Evolutionary conservation across 2,113 vertebrate species (phyloP), one percentile per base, ranked within the genome.

Genomic region (Campylomormyrus tamandua): DNA sequence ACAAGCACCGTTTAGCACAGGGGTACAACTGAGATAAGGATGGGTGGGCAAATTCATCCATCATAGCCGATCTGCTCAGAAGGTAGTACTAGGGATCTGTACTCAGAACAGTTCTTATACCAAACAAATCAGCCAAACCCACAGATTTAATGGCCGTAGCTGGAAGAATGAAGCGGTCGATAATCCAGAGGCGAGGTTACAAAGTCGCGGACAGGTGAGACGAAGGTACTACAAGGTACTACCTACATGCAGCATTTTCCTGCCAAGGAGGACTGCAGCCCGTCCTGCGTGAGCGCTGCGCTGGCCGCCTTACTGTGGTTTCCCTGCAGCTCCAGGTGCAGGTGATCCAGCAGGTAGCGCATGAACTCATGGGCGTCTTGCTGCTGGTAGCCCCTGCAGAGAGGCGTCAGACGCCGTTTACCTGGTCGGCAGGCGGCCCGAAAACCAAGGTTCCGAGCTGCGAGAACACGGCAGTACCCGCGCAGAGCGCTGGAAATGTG

Each of bases 321-420:
- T 3, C 96, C 96, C 92, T 99, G 98, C 6, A 99, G 97, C 93
- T 99, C 98, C 93, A 98, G 92, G 94, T 99, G 98, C n/a, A 99
- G 97, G 89, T 99, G 98, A 93, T 99, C 98, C 95, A 99, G 91
- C 89, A 99, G 96, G 95, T 99, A 99, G 10, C 98, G 97, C 98
- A 99, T 98, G 93, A 99, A 99, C 92, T 99, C 98, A 0, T 99
- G 98, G 89, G 98, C 98, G 31, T 99, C 98, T 94, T 99, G 98
- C 91, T 99, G 98, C 94, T 99, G 98, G 92, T 99, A 99, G 2
- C 98, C 98, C 95, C 98, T 99, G 90, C n/a, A 91, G 1, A 91
- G 27, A 91, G 58, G 92, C 13, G 27, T 13, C n/a, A 70, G 1
- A 31, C 3, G 62, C 62, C n/a, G 10, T 70, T 70, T 31, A 70